Conservation (phyloP, 2,888 invertebrate species). For the Ceramica pisi region DNA sequence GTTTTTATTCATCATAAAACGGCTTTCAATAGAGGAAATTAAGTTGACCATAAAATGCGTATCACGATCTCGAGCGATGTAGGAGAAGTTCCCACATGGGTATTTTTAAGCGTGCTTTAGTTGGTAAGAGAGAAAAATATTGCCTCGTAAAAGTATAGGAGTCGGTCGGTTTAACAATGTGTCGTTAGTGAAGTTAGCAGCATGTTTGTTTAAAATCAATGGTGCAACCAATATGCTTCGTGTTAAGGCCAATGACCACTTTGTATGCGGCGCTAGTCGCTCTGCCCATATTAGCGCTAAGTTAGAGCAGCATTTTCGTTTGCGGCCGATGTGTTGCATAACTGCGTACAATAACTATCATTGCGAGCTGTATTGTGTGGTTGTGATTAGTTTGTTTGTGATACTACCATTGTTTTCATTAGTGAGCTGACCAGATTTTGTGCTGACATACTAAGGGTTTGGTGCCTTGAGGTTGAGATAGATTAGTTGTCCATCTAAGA, state of each 20-base stretch:
- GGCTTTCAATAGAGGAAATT: constrained; percentile 78
- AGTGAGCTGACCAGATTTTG: constrained; percentile 15
- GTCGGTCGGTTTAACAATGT: constrained; percentile 42
- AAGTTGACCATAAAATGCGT: constrained; percentile 74
- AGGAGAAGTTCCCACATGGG: constrained; percentile 55
- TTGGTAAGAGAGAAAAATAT: constrained; percentile 30
- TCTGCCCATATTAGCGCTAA: constrained; percentile 40
- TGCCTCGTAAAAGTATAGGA: constrained; percentile 47
- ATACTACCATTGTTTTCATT: constrained; percentile 11
- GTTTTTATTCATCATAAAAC: constrained; percentile 80
- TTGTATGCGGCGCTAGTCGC: constrained; percentile 48
- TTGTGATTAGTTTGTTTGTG: constrained; percentile 9
- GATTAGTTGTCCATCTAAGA: not conserved
- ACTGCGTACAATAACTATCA: constrained; percentile 42
- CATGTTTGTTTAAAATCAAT: constrained; percentile 53
- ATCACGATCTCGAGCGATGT: constrained; percentile 65
- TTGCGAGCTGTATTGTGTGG: constrained; percentile 23
- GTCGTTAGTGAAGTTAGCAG: constrained; percentile 38
- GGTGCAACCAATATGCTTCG: constrained; percentile 43
- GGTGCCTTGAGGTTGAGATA: not conserved
- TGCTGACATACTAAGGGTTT: not conserved
- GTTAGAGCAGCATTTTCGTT: constrained; percentile 58
- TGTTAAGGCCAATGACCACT: constrained; percentile 57
- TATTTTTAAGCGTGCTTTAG: constrained; percentile 47
- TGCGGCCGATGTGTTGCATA: constrained; percentile 43